A percentile compares a stretch with the other conserved stretches of the same genome.
These are phyloP conservation scores for Parnassius glacialis DNA, from an alignment of 2,888 invertebrate genomes.

Conservation along the genomic window DNA sequence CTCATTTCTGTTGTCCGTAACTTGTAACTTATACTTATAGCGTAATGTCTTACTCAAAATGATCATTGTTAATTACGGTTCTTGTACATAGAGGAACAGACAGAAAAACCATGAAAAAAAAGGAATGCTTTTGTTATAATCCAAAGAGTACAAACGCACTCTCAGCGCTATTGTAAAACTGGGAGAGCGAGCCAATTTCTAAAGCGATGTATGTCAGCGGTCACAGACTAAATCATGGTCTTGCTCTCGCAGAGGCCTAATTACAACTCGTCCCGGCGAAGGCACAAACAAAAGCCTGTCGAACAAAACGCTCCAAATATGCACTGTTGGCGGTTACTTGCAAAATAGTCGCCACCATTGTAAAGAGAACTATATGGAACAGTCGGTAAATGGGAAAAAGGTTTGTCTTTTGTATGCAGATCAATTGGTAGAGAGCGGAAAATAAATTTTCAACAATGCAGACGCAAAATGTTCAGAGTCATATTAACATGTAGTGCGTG, in stretches of 20 bases:
- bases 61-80: not conserved
- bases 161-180: conserved; percentile 2
- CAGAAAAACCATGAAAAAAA: not conserved
- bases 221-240: not conserved
- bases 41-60: not conserved
- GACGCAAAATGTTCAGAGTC: too few relatives aligned
- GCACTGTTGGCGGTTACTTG: not conserved
- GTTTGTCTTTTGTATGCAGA: not conserved
- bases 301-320: conserved; percentile 19
- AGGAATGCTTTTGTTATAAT: not conserved
- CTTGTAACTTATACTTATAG: not conserved
- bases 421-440: not conserved
- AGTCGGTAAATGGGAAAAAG: not conserved
- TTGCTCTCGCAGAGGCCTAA: conserved; percentile 7
- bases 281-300: conserved; percentile 5
- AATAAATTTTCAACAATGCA: too few relatives aligned
- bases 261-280: conserved; percentile 7
- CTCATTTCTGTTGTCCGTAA: too few relatives aligned
- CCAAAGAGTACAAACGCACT: not conserved
- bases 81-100: not conserved
- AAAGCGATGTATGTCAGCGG: not conserved
- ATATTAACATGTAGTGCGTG: too few relatives aligned
- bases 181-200: conserved; percentile 3
- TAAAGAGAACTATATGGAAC: not conserved
- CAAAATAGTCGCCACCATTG: not conserved